Percentiles rank a stretch among this genome's conserved stretches.
Evolutionary conservation across 2,113 vertebrate genomes (phyloP).

Genomic region (Larimichthys polyactis): DNA sequence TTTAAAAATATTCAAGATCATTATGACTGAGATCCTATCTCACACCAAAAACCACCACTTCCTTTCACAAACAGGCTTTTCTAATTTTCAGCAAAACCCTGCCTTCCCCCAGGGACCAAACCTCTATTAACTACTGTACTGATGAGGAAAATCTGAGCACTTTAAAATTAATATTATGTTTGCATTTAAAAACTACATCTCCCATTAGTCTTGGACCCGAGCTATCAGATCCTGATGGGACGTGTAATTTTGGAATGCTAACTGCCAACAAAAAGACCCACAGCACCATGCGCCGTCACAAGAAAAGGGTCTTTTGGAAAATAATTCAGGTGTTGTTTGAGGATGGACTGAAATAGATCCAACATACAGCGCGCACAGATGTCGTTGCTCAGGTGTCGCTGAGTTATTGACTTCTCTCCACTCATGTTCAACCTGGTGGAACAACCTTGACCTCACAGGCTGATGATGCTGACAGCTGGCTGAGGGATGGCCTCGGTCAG

Average conservation of each 20-base stretch:
- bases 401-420: slow-evolving; percentile 66
- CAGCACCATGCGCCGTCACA: neutral
- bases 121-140: neutral
- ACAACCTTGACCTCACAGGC: slow-evolving; percentile 73
- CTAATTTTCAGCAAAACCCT: neutral
- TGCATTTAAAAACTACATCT: neutral
- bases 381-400: slow-evolving; percentile 59
- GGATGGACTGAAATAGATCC: slow-evolving; percentile 30
- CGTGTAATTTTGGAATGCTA: neutral
- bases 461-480: slow-evolving; percentile 74
- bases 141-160: neutral
- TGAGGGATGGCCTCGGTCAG: slow-evolving; percentile 77
- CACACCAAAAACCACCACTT: neutral
- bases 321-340: slow-evolving; percentile 2
- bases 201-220: neutral
- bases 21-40: neutral
- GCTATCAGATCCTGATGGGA: neutral
- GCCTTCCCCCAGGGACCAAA: neutral
- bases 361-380: slow-evolving; percentile 22
- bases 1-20: neutral
- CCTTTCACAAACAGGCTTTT: neutral
- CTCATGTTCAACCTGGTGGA: slow-evolving; percentile 69
- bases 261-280: neutral
- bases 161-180: slow-evolving; percentile 1
- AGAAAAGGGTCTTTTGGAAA: neutral